phyloP scores from a whole-genome alignment of 2,113 vertebrate genomes.

The Emydura subglobosa region DNA sequence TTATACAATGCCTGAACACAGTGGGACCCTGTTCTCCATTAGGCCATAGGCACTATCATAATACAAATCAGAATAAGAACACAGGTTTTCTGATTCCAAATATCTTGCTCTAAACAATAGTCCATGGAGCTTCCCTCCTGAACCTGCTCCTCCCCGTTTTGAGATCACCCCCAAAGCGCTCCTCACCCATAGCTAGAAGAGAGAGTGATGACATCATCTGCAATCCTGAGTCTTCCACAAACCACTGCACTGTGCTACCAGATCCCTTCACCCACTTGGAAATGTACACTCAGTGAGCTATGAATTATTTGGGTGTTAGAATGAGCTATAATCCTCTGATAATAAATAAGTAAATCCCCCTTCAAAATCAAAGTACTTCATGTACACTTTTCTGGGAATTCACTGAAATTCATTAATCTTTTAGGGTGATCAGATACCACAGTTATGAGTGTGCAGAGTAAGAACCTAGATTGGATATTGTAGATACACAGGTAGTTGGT shows the following conservation, averaged over 20 bases:
- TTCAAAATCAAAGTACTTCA: neutral
- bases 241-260: neutral
- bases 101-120: neutral
- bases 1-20: neutral
- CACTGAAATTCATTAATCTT: conserved; percentile 11
- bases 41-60: neutral
- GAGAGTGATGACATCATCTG: neutral
- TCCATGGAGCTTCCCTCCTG: neutral
- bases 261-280: neutral
- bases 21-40: neutral
- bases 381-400: neutral
- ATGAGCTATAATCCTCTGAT: neutral
- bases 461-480: neutral
- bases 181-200: neutral
- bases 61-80: neutral
- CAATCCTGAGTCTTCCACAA: neutral
- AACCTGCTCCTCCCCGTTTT: neutral
- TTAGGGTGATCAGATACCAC: neutral
- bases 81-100: neutral
- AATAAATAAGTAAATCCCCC: neutral
- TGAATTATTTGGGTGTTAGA: neutral
- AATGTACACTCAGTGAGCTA: neutral
- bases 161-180: neutral
- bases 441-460: neutral
- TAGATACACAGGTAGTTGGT: neutral